Evolutionary conservation across 2,113 vertebrate genomes (phyloP).

Genomic region (Dicaeum eximium): DNA sequence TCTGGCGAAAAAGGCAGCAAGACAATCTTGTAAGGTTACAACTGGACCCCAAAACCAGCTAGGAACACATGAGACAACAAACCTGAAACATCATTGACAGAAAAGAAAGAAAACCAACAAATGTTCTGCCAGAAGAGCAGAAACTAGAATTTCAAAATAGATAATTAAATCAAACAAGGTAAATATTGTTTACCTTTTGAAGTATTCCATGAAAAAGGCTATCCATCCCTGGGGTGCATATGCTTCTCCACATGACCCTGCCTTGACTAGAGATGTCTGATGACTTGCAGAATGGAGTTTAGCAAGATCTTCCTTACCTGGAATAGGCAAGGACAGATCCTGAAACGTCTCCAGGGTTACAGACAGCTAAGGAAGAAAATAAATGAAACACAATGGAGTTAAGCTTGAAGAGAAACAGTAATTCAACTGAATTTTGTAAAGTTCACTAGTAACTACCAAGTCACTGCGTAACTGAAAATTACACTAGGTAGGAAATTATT

Average conservation of each 20-base stretch:
- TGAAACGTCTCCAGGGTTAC: slow-evolving; percentile 98
- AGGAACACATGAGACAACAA: slow-evolving; percentile 77
- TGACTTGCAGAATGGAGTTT: slow-evolving; percentile 95
- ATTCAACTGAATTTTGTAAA: background rate
- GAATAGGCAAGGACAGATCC: slow-evolving; percentile 97
- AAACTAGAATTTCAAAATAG: slow-evolving; percentile 48
- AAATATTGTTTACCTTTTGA: slow-evolving; percentile 84
- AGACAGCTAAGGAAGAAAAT: slow-evolving; percentile 79
- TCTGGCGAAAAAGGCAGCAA: slow-evolving; percentile 96
- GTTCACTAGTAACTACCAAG: background rate
- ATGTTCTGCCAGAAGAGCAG: slow-evolving; percentile 74
- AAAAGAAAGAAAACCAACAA: slow-evolving; percentile 68
- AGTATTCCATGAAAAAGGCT: slow-evolving; percentile 95
- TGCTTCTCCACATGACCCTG: slow-evolving; percentile 93
- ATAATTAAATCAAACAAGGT: background rate
- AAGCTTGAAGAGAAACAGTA: background rate
- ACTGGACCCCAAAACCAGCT: slow-evolving; percentile 99
- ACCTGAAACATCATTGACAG: slow-evolving; percentile 78
- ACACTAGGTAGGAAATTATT: background rate
- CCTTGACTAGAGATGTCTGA: slow-evolving; percentile 91
- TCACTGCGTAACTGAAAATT: background rate
- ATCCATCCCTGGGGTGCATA: slow-evolving; percentile 97
- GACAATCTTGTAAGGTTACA: slow-evolving; percentile 97
- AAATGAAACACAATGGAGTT: background rate
- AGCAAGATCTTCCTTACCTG: slow-evolving; percentile 97